Percentiles rank a stretch among this genome's conserved stretches.
Evolutionary conservation across 2,113 vertebrate genomes (phyloP).

Genomic region (Cyanoliseus patagonus): DNA sequence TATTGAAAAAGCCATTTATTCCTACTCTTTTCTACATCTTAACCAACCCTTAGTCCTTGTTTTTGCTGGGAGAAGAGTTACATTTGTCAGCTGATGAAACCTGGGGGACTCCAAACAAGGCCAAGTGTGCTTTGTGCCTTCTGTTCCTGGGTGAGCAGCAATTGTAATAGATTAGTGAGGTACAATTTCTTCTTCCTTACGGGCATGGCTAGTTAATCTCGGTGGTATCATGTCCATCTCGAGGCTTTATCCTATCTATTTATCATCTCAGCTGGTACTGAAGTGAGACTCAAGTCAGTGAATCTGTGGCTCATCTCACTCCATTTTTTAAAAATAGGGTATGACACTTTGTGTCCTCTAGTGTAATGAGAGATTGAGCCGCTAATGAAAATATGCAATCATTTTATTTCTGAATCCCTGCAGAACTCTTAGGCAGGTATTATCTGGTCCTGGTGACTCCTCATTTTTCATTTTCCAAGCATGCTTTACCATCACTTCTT

Average conservation of each 20-base stretch:
- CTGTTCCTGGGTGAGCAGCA: neutral
- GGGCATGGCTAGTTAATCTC: constrained; percentile 24
- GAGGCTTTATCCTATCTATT: constrained; percentile 51
- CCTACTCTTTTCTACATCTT: neutral
- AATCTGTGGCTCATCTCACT: constrained; percentile 60
- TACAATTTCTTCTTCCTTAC: neutral
- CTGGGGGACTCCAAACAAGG: neutral
- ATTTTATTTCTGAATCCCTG: constrained; percentile 63
- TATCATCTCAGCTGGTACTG: constrained; percentile 32
- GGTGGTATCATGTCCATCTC: constrained; percentile 5
- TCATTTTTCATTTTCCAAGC: constrained; percentile 61
- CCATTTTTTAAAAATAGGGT: constrained; percentile 69
- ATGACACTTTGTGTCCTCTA: constrained; percentile 65
- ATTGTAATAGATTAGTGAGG: neutral
- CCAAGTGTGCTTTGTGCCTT: rapidly evolving
- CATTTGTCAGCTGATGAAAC: neutral
- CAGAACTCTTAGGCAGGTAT: constrained; percentile 59
- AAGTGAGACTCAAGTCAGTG: constrained; percentile 20
- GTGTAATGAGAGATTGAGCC: constrained; percentile 67
- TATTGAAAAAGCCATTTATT: neutral
- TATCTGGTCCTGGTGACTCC: constrained; percentile 54
- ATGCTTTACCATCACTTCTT: constrained; percentile 37
- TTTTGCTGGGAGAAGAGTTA: neutral
- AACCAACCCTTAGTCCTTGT: neutral
- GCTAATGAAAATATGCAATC: constrained; percentile 72